phyloP scores from a whole-genome alignment of 2,888 invertebrate species.

The Lycaena phlaeas region DNA sequence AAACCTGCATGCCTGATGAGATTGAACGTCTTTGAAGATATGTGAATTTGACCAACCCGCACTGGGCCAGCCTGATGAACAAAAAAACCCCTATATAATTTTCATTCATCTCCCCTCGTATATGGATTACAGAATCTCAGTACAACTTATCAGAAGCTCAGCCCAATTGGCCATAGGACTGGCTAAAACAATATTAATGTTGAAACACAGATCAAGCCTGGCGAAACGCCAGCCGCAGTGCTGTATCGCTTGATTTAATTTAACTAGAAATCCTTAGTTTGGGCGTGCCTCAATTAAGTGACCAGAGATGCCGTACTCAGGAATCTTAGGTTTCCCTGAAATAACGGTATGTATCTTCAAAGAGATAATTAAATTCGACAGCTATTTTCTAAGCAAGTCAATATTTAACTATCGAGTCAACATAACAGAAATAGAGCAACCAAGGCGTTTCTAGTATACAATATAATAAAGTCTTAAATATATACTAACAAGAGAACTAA shows the following conservation, averaged over 20 bases:
- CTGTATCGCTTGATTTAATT: conserved; percentile 34
- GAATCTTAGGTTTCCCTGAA: conserved; percentile 3
- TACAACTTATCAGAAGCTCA: conserved; percentile 6
- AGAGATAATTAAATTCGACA: no score
- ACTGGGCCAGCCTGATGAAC: no score
- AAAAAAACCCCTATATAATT: no score
- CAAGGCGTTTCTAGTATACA: no score
- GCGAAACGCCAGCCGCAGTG: conserved; percentile 31
- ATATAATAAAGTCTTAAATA: no score
- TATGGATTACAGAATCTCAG: not conserved
- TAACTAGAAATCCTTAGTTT: conserved; percentile 15
- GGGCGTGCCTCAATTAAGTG: conserved; percentile 15
- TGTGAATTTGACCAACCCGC: no score
- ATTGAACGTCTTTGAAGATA: no score
- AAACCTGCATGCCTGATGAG: no score
- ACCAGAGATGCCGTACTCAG: conserved; percentile 6
- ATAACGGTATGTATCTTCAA: no score
- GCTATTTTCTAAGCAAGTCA: no score
- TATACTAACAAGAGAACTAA: conserved; percentile 3
- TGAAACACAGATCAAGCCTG: conserved; percentile 24
- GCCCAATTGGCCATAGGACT: conserved; percentile 9
- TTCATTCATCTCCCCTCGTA: not conserved
- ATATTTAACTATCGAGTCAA: no score
- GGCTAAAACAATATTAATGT: conserved; percentile 34
- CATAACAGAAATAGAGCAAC: no score